Evolutionary conservation across 2,113 vertebrate genomes (phyloP), one percentile per base, ranked within the genome.

Genomic region (Aegotheles bennettii): DNA sequence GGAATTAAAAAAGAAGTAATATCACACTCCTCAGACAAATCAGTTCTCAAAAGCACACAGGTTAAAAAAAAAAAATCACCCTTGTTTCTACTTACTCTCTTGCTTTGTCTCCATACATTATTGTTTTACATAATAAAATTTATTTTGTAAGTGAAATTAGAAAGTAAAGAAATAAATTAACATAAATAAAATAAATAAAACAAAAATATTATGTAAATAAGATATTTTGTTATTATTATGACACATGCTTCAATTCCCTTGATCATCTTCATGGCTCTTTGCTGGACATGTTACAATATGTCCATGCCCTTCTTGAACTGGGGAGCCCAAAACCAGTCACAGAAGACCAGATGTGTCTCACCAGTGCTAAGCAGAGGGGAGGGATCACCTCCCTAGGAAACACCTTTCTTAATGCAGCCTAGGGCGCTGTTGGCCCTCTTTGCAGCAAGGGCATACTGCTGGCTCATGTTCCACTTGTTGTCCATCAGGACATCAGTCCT

Each of bases 391-490:
- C 17, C 17, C 18, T 13, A 21, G 47, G 42, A 53, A 80, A 63
- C 13, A 61, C 1, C 3, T 16, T 73, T 65, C 36, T 18, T 45
- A 40, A 29, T 8, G 29, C 10, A 81, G n/a, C 7, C 17, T 15
- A 16, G 17, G 24, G 16, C 1, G 4, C 13, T 29, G 2, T 4
- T 51, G 18, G 21, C 29, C n/a, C 8, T 29, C 26, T 61, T 61
- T 53, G 36, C 0, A 0, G 28, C 63, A 56, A 4, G 23, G 54
- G 10, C 28, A 33, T 9, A 6, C 9, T 26, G 28, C 42, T 50
- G 42, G 31, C 33, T 73, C 31, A 8, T 6, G 29, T 35, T 59
- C 53, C 73, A 5, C 26, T 47, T 60, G 40, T 47, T 60, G 38
- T 42, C 15, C 48, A 16, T 23, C 19, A 71, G 67, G 43, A 64